Base-by-base conservation (phyloP, 2,888 invertebrate species). In the Drosophila meridionalis region DNA sequence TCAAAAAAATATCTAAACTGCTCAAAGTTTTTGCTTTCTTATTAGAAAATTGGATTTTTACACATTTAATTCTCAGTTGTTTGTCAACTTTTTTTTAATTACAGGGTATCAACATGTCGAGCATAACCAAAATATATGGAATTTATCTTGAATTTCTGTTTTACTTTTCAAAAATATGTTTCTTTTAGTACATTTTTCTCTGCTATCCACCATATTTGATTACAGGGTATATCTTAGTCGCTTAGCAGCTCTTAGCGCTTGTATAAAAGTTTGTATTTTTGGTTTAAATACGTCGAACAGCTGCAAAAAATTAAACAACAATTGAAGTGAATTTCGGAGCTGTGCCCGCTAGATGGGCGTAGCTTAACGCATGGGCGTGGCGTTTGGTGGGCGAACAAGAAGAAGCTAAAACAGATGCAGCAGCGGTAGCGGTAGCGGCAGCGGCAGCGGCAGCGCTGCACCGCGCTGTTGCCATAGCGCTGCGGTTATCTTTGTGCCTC, bases 271-370 rank as follows among this genome's bases (percentile, higher is more conserved):
- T 8, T 11, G 3, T 42, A 7, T 42, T 50, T 69, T 52, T 53
- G 40, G 32, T 32, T 34, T 45, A 63, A 58, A 55, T 45, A 52
- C 36, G 34, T n/a, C 14, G 47, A 63, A 45, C 60, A 63, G 60
- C 59, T 66, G 77, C 50, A 68, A 74, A 78, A 77, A 75, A 75
- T 78, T 52, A 71, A 36, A 68, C 59, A 53, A 65, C 59, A 74
- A 74, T 78, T 55, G 74, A 43, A 59, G 45, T 43, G 48, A 47
- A 47, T 42, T 53, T 58, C 36, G 43, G 28, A n/a, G n/a, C 12
- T 50, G 34, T 26, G 20, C 12, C 11, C 5, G 11, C 34, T 34
- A 9, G 34, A 20, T 52, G 52, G 20, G 40, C 56, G 40, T 11
- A 30, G 28, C 36, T n/a, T 34, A 30, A 34, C 50, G 30, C 7